A percentile compares a stretch with the other conserved stretches of the same genome.
phyloP scores from a whole-genome alignment of 2,888 invertebrate species.

The Clitarchus hookeri region DNA sequence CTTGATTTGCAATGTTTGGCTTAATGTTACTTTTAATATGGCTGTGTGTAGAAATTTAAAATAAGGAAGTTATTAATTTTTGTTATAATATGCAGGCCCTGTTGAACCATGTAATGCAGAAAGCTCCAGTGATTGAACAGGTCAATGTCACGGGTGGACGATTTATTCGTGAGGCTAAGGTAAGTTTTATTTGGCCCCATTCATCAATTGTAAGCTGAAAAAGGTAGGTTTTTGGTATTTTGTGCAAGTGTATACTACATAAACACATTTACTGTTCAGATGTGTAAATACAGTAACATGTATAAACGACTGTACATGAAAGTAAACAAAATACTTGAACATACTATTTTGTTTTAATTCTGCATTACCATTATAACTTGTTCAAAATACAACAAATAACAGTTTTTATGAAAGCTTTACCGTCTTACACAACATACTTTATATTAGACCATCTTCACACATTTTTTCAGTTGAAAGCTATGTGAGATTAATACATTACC shows the following conservation, averaged over 20 bases:
- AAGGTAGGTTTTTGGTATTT: not conserved
- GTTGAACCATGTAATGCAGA: slow-evolving; percentile 90
- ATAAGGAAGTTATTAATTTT: not conserved
- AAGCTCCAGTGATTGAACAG: slow-evolving; percentile 92
- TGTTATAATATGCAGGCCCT: slow-evolving; percentile 68
- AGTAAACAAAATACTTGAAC: not conserved
- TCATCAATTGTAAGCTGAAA: not conserved
- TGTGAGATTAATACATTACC: not conserved
- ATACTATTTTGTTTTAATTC: not conserved
- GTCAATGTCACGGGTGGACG: slow-evolving; percentile 94
- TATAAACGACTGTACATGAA: slow-evolving; percentile 22
- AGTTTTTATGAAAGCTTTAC: not conserved
- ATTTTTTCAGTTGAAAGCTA: not conserved
- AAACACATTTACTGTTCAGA: not conserved
- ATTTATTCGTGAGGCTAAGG: slow-evolving; percentile 97
- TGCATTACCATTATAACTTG: slow-evolving; percentile 15
- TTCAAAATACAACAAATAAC: slow-evolving; percentile 24
- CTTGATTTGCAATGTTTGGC: no score
- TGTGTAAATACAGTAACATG: slow-evolving; percentile 23
- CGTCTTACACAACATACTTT: not conserved
- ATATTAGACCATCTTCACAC: not conserved
- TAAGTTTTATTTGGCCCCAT: slow-evolving; percentile 58
- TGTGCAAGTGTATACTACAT: not conserved
- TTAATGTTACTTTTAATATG: not conserved
- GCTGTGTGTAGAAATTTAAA: not conserved